Evolutionary conservation across 2,113 vertebrate species (phyloP), one percentile per base, ranked within the genome.

Genomic region (Panthera tigris): DNA sequence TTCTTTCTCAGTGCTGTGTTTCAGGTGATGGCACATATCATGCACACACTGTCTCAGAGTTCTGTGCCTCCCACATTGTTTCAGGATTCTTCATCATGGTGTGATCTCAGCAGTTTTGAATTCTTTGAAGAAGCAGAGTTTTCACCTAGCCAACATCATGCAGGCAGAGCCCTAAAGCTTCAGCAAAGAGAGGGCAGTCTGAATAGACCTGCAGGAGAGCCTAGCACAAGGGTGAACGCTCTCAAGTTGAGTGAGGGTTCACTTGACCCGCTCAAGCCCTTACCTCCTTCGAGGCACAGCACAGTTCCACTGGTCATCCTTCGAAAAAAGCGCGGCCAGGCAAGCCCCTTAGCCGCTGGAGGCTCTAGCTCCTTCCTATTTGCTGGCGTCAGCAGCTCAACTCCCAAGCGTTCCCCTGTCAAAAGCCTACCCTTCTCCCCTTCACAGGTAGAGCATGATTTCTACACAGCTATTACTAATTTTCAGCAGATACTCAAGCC

Each of bases 361-460:
- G 98, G 98, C 94, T 76, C 98, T 97, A 98, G 98, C 98, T 94
- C 98, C 98, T 98, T 98, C 98, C 95, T 97, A 97, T 97, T 99
- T 98, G 98, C 98, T 98, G 99, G 98, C 98, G 98, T 98, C 98
- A 98, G 98, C 99, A 99, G 98, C 97, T 99, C 99, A 97, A 98
- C 99, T 98, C 98, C 99, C 98, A 99, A 99, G 98, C 33, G 97
- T 96, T 99, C 99, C 98, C 98, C 99, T 98, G 98, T 99, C 99
- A 99, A 99, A 99, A 99, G 98, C 98, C 99, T 99, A 89, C 99
- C 99, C 97, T 99, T 99, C 99, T 99, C 99, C 98, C 99, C 99
- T 98, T 99, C 99, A 2, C 99, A 99, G 99, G 99, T 99, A 99
- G 99, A 99, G 98, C 97, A 98, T 97, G 97, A 98, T 98, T 98